Conservation (phyloP, 2,888 invertebrate species). For the Melipona beecheii region DNA sequence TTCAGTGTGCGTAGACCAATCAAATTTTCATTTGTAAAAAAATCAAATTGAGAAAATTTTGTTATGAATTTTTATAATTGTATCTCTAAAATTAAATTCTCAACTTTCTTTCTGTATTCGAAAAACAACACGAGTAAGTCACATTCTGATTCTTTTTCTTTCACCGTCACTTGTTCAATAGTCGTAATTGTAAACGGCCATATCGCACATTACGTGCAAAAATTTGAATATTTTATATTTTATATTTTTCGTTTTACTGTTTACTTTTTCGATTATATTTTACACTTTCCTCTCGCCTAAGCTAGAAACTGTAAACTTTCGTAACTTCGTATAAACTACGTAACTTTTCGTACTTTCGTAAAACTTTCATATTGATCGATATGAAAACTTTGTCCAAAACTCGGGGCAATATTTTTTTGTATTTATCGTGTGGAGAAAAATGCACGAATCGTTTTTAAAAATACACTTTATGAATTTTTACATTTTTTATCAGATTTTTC, state of each 20-base stretch:
- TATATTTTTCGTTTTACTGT: not conserved
- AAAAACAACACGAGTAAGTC: too few relatives aligned
- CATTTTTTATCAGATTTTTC: slow-evolving; percentile 30
- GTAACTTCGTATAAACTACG: too few relatives aligned
- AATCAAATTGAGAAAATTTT: too few relatives aligned
- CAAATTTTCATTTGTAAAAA: too few relatives aligned
- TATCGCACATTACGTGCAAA: not conserved
- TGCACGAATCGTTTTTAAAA: slow-evolving; percentile 37
- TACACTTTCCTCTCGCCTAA: not conserved
- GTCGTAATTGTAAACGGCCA: not conserved
- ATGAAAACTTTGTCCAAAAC: not conserved
- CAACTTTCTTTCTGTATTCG: too few relatives aligned
- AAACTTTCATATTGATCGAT: not conserved
- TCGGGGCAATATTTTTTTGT: not conserved
- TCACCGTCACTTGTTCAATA: not conserved
- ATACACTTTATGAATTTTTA: slow-evolving; percentile 55
- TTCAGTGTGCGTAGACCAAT: too few relatives aligned
- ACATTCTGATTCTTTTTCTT: not conserved
- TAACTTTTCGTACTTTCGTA: too few relatives aligned
- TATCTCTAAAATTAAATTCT: too few relatives aligned
- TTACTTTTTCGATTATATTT: too few relatives aligned
- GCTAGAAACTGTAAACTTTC: not conserved
- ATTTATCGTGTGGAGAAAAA: not conserved
- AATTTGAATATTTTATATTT: not conserved
- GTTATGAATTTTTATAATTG: too few relatives aligned